Base-by-base conservation (phyloP, 1,140 invertebrate species). In the Cydia fagiglandana region DNA sequence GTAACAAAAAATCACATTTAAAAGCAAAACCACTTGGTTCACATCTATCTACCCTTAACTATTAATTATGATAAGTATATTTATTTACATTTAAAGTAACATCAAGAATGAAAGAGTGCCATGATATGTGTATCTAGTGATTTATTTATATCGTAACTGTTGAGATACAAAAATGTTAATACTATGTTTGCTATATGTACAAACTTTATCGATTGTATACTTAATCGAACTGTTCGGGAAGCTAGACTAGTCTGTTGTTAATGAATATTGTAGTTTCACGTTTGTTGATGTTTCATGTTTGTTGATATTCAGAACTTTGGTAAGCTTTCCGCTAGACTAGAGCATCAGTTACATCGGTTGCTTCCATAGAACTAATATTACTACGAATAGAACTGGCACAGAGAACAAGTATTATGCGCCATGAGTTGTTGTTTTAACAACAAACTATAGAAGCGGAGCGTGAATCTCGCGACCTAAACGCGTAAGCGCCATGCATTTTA, bases 81-180 rank as follows among this genome's bases (percentile, higher is more conserved):
- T 76, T 79, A 79, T 79, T 74, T 77, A 80, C 82, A 84, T 85
- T 80, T 85, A 76, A 85, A 86, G 84, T 82, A 88, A 91, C 87
- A 91, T 77, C 86, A 80, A 91, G 83, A 91, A 84, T 89, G 84
- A 88, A 83, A 85, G 82, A 87, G 89, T 90, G 88, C 88, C 50
- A 89, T 91, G 90, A 91, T 91, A 91, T 91, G 89, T 91, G 80
- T 85, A 64, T 84, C 87, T 90, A 90, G 86, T 88, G 89, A 87
- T 85, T 79, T 74, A 78, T 68, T 77, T 80, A 38, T 70, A 70
- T 38, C 13, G 75, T 83, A 83, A 80, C 79, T 80, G 78, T 84
- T 80, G 82, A 86, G 79, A 86, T 89, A 90, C 87, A 90, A 91
- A 88, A 88, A 83, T 86, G 84, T 85, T 89, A 87, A 88, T 78